These are phyloP conservation scores for Euura saliciscinereae DNA, from an alignment of 1,140 invertebrate species.

Conservation along the genomic window DNA sequence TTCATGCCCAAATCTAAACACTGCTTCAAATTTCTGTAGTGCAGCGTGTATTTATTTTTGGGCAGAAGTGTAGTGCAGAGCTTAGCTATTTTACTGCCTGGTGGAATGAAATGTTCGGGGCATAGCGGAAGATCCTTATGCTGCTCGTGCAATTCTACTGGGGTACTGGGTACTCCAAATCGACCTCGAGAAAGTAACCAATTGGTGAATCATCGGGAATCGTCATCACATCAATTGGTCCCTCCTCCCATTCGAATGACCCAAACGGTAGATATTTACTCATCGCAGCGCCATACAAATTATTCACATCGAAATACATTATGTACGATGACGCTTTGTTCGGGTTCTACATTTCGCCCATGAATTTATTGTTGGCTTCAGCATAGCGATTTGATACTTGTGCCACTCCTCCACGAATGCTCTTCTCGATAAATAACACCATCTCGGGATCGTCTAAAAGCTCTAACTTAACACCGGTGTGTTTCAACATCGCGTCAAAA, in stretches of 20 bases:
- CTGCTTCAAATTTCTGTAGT: too few relatives aligned
- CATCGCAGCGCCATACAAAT: slow-evolving; percentile 40
- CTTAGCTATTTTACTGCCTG: slow-evolving; percentile 38
- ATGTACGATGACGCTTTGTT: slow-evolving; percentile 44
- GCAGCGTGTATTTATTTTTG: too few relatives aligned
- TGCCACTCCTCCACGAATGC: slow-evolving; percentile 47
- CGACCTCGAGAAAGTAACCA: slow-evolving; percentile 37
- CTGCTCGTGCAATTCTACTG: too few relatives aligned
- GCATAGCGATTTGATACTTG: slow-evolving; percentile 48
- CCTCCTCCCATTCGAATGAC: slow-evolving; percentile 53
- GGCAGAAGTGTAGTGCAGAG: slow-evolving; percentile 39
- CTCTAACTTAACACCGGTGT: slow-evolving; percentile 53
- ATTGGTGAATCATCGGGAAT: slow-evolving; percentile 38
- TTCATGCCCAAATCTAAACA: too few relatives aligned
- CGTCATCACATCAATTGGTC: slow-evolving; percentile 25
- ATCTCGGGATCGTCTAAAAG: slow-evolving; percentile 47
- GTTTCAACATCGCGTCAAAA: not conserved
- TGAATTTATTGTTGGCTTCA: slow-evolving; percentile 56
- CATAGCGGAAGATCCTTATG: slow-evolving; percentile 51
- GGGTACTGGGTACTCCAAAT: slow-evolving; percentile 29
- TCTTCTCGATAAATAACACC: slow-evolving; percentile 41
- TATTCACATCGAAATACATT: slow-evolving; percentile 55
- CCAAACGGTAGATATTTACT: slow-evolving; percentile 39
- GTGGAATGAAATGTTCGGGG: slow-evolving; percentile 39
- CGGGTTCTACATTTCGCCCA: slow-evolving; percentile 48